Evolutionary conservation across 1,140 invertebrate genomes (phyloP), one percentile per base, ranked within the genome.

Genomic region (Drosophila ercepeae): DNA sequence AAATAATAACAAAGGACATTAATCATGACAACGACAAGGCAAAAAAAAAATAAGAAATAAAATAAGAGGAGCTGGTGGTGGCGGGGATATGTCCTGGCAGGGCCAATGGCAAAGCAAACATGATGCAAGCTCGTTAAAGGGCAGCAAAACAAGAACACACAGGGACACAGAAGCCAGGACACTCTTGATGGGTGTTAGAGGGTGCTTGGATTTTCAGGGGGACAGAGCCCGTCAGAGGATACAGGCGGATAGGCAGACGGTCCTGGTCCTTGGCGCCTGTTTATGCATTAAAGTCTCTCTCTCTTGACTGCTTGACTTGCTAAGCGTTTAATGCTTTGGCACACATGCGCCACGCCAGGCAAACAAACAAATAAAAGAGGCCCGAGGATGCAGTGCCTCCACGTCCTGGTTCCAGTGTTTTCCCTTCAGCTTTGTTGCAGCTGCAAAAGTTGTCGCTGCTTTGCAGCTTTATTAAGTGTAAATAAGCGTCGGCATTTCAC

Each of bases 401-500:
- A 9, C 9, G 4, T 36, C 36, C 39, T 36, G 19, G 16, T 27
- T 9, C 42, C 57, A 50, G 36, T 76, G 25, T 63, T 67, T 76
- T 59, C 32, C 41, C 45, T 4, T 11, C 13, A 29, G 75, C 71
- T 84, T 68, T 75, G 71, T 39, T 82, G 75, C 75, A 64, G 50
- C 75, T 42, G 75, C 70, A 50, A 67, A 67, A 67, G 46, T 67
- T 67, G 63, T 67, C 60, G 60, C 61, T 25, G 59, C 70, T 68
- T 68, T 61, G 53, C 61, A 59, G 72, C 72, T 76, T 86, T 86
- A 84, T 84, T 84, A 84, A 86, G 79, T 86, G 79, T 79, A 86
- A 86, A 86, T 86, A 86, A 86, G 72, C 81, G 61, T 61, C 72
- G 70, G 75, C 72, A 86, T 84, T 84, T 84, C 79, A 78, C 78